Conservation (phyloP, 23 tunicate species). For the Botrylloides violaceus region DNA sequence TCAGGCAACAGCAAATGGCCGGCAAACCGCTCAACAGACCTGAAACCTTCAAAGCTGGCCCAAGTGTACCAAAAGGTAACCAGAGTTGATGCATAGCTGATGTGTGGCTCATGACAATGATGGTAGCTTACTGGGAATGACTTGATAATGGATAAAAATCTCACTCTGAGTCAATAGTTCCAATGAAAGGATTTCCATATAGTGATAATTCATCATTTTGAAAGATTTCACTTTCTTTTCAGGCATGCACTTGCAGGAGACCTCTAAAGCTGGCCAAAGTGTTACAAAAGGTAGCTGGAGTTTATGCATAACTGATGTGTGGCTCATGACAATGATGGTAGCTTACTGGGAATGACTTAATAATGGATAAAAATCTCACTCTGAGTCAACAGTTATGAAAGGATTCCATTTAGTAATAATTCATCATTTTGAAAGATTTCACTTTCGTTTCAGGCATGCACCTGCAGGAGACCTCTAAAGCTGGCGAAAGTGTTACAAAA, state of each 20-base stretch:
- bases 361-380: conserved; percentile 2
- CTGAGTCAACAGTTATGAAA: conserved; percentile 9
- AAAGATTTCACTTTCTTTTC: no score
- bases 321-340: conserved; percentile 12
- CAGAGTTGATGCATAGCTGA: neutral
- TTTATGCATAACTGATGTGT: no score
- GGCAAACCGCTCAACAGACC: neutral
- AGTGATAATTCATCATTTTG: no score
- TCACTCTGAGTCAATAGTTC: conserved; percentile 14
- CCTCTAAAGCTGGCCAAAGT: no score
- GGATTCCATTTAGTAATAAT: neutral
- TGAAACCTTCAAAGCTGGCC: neutral
- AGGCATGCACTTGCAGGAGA: no score
- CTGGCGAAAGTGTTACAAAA: no score
- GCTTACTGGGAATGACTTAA: conserved; percentile 28
- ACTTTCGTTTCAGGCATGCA: no score
- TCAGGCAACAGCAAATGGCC: neutral
- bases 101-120: conserved; percentile 7
- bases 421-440: no score
- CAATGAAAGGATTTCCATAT: no score
- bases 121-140: conserved; percentile 31
- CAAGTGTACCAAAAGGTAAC: neutral
- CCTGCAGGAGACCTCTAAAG: no score
- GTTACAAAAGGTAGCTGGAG: no score
- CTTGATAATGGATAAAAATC: conserved; percentile 4